phyloP scores from a whole-genome alignment of 2,797 vertebrate genomes.

The Novumbra hubbsi region DNA sequence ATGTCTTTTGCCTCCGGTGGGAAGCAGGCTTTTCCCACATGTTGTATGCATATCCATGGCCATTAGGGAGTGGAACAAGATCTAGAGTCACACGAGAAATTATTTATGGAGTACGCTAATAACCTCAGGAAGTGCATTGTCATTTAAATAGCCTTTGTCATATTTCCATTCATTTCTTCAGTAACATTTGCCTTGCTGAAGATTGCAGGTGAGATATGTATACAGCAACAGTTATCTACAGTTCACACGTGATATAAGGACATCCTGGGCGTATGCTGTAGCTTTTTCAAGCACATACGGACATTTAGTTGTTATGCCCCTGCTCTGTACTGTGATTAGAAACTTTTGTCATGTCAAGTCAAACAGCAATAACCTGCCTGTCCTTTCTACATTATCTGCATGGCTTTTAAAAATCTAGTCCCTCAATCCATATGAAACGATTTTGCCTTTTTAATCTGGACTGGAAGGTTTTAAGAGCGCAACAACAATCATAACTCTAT shows the following conservation, averaged over 20 bases:
- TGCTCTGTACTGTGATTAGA: no score
- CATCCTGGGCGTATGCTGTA: no score
- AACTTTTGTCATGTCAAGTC: no score
- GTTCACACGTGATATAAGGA: no score
- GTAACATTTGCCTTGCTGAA: not conserved
- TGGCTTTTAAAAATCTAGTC: no score
- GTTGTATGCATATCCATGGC: not conserved
- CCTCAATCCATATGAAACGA: no score
- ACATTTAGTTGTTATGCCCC: no score
- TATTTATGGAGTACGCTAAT: not conserved
- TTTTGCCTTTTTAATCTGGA: no score
- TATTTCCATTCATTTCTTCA: not conserved
- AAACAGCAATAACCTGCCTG: no score
- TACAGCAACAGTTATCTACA: not conserved
- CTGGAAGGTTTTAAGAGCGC: no score
- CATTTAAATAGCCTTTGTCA: not conserved
- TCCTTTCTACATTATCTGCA: no score
- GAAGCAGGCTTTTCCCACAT: conserved; percentile 13
- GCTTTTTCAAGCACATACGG: no score
- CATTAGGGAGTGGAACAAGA: not conserved
- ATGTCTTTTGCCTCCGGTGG: conserved; percentile 1
- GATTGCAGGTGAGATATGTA: not conserved
- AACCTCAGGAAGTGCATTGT: not conserved
- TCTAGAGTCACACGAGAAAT: not conserved
- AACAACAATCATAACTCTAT: not conserved